phyloP scores from a whole-genome alignment of 2,888 invertebrate genomes.

The Calliopum simillimum region DNA sequence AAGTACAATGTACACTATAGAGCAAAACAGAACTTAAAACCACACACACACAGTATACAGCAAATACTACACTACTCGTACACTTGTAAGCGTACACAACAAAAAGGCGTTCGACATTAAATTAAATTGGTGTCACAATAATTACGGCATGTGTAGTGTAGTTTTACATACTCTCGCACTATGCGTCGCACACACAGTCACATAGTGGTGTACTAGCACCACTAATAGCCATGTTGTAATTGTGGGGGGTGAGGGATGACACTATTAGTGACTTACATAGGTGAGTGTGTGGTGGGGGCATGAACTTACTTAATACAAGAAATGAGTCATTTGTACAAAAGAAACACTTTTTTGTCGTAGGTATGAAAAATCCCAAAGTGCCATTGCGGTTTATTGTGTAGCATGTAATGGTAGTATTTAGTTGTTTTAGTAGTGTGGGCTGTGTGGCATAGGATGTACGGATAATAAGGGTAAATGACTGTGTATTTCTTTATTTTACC shows the following conservation, averaged over 20 bases:
- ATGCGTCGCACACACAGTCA: not conserved
- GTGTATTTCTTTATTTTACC: constrained; percentile 1
- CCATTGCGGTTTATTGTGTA: too few species aligned
- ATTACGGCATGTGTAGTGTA: constrained; percentile 18
- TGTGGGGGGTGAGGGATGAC: not conserved
- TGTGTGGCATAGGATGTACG: not conserved
- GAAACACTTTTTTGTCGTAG: not conserved
- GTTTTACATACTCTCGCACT: not conserved
- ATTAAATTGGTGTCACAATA: constrained; percentile 33
- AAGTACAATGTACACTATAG: not conserved
- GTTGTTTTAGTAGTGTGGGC: not conserved
- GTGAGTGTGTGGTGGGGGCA: not conserved
- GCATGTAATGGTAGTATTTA: too few species aligned
- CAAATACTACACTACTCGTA: constrained; percentile 2
- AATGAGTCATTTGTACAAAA: constrained; percentile 2
- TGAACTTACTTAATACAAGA: not conserved
- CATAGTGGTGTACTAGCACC: not conserved
- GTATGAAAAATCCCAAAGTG: not conserved
- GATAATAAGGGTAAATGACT: not conserved
- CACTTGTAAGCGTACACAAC: constrained; percentile 1
- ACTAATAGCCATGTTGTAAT: not conserved
- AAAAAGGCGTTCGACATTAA: constrained; percentile 32
- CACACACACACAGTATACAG: not conserved
- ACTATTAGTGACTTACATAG: not conserved
- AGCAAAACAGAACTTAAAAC: not conserved